Percentiles rank a stretch among this genome's conserved stretches.
phyloP scores from a whole-genome alignment of 2,888 invertebrate species.

The Asteroscopus sphinx region DNA sequence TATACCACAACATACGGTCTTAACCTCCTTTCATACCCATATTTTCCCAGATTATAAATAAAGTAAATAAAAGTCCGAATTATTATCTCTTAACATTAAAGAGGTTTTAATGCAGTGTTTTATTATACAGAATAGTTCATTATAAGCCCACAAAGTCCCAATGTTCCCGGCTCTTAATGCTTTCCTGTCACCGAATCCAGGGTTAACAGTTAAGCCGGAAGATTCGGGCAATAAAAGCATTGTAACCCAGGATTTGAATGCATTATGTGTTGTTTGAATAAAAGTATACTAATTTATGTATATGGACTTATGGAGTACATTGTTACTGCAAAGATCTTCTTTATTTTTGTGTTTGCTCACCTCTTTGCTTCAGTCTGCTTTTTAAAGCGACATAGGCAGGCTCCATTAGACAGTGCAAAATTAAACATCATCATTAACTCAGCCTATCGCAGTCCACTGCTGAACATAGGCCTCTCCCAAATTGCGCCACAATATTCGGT shows the following conservation, averaged over 20 bases:
- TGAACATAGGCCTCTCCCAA: no score
- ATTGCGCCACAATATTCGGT: no score
- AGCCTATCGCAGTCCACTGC: no score
- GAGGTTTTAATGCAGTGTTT: conserved; percentile 26
- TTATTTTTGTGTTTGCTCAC: no score
- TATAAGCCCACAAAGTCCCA: conserved; percentile 33
- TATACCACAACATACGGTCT: background rate
- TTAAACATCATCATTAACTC: no score
- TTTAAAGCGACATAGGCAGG: no score
- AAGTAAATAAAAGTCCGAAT: conserved; percentile 10
- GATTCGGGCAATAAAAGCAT: conserved; percentile 50
- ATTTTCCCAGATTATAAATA: conserved; percentile 29
- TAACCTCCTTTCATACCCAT: background rate
- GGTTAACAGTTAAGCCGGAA: conserved; percentile 43
- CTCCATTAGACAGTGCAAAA: no score
- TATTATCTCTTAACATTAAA: conserved; percentile 17
- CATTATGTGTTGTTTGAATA: conserved; percentile 32
- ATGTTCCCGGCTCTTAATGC: conserved; percentile 45
- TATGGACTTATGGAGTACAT: no score
- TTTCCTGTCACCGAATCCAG: conserved; percentile 37
- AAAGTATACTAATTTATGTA: conserved; percentile 26
- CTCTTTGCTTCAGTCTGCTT: no score
- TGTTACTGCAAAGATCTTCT: no score
- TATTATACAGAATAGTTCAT: conserved; percentile 45
- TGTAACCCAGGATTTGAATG: conserved; percentile 27